These are phyloP conservation scores for Limnothrissa miodon DNA, from an alignment of 2,113 vertebrate genomes.

Conservation along the genomic window DNA sequence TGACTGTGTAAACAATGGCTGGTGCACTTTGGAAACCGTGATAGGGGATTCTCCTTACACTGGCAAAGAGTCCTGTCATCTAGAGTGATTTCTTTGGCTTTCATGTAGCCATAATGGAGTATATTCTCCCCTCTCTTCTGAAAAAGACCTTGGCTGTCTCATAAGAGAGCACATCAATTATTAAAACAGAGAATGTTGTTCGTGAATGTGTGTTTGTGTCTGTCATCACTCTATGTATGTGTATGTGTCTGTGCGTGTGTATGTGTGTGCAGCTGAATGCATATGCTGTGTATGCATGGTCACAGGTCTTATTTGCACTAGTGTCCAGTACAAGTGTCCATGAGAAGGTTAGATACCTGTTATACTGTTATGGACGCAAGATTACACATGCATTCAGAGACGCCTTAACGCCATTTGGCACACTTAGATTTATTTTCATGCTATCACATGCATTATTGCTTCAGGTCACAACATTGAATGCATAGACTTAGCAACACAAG, in stretches of 20 bases:
- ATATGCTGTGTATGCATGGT: not conserved
- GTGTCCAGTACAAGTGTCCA: not conserved
- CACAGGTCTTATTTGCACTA: not conserved
- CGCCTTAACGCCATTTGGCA: too few relatives aligned
- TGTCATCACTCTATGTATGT: slow-evolving; percentile 8
- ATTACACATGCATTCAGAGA: too few relatives aligned
- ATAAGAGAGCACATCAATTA: slow-evolving; percentile 49
- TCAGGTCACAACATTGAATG: too few relatives aligned
- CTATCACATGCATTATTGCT: too few relatives aligned
- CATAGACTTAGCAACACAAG: too few relatives aligned
- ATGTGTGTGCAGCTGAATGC: not conserved
- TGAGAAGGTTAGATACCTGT: not conserved
- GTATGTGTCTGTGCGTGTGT: not conserved
- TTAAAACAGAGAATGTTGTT: slow-evolving; percentile 36
- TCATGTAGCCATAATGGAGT: not conserved
- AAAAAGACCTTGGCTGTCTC: slow-evolving; percentile 33
- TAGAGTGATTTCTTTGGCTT: not conserved
- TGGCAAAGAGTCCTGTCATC: not conserved
- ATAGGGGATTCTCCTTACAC: not conserved
- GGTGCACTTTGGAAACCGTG: not conserved
- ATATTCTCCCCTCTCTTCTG: not conserved
- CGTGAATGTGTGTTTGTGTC: not conserved
- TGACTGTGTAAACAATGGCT: not conserved
- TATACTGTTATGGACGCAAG: not conserved
- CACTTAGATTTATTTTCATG: too few relatives aligned